Percentiles rank a stretch among this genome's conserved stretches.
Conservation (phyloP, 2,888 invertebrate genomes). For the Spodoptera exigua region DNA sequence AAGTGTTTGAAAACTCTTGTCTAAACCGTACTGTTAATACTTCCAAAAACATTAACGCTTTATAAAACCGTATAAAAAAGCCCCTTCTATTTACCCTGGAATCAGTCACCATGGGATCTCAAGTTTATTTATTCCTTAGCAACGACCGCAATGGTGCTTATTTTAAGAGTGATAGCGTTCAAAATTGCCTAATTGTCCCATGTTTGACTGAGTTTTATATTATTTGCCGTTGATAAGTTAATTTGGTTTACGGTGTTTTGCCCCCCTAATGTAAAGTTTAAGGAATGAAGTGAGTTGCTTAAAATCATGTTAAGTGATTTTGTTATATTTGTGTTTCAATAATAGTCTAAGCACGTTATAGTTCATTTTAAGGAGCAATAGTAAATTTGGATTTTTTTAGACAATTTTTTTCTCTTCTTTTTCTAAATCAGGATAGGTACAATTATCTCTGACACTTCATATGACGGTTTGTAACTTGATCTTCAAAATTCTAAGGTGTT, state of each 20-base stretch:
- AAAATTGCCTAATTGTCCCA: constrained; percentile 6
- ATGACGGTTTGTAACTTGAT: too few relatives aligned
- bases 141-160: constrained; percentile 32
- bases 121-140: constrained; percentile 61
- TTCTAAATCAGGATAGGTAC: too few relatives aligned
- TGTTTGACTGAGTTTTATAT: constrained; percentile 50
- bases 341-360: constrained; percentile 24
- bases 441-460: too few relatives aligned
- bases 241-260: constrained; percentile 66
- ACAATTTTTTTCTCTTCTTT: too few relatives aligned
- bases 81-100: constrained; percentile 65
- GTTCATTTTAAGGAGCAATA: constrained; percentile 5
- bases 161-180: constrained; percentile 8
- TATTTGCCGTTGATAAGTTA: constrained; percentile 74
- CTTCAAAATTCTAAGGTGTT: too few relatives aligned
- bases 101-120: constrained; percentile 65
- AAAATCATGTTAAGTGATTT: constrained; percentile 2
- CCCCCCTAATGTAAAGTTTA: constrained; percentile 41
- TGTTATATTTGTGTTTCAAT: not conserved
- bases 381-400: too few relatives aligned
- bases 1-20: not conserved
- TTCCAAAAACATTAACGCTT: constrained; percentile 16
- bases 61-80: constrained; percentile 36
- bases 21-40: not conserved
- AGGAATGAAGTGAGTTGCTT: constrained; percentile 3